Percentiles rank a stretch among this genome's conserved stretches.
phyloP scores from a whole-genome alignment of 2,797 vertebrate species.

The Chanos chanos region DNA sequence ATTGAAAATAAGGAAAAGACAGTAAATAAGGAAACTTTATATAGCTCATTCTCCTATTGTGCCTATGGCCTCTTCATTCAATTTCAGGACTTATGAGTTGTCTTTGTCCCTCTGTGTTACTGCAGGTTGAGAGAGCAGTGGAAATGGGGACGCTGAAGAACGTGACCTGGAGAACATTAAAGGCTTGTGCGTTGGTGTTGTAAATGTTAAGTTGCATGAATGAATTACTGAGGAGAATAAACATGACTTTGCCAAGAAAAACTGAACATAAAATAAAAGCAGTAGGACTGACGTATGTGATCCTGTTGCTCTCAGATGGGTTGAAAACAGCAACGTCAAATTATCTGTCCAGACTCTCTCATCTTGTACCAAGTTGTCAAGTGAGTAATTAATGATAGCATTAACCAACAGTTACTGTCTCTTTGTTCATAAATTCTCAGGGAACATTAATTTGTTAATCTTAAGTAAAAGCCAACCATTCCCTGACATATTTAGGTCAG shows the following conservation, averaged over 20 bases:
- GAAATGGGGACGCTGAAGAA: too few relatives aligned
- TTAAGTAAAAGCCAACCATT: not conserved
- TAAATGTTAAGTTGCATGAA: too few relatives aligned
- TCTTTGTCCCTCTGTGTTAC: too few relatives aligned
- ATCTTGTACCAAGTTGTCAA: slow-evolving; percentile 23
- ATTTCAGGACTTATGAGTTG: too few relatives aligned
- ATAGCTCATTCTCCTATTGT: too few relatives aligned
- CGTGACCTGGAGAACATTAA: not conserved
- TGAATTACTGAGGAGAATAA: not conserved
- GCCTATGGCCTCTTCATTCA: too few relatives aligned
- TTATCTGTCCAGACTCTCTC: slow-evolving; percentile 2
- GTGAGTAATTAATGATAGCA: slow-evolving; percentile 23
- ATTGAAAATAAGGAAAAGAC: too few relatives aligned
- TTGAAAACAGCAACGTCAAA: too few relatives aligned
- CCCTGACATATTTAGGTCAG: slow-evolving; percentile 50
- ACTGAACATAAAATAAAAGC: slow-evolving; percentile 7
- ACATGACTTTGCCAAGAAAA: not conserved
- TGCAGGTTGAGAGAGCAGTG: too few relatives aligned
- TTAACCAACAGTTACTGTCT: slow-evolving; percentile 10
- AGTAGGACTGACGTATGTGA: slow-evolving; percentile 17
- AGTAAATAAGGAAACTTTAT: too few relatives aligned
- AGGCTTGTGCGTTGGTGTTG: not conserved
- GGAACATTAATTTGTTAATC: slow-evolving; percentile 31
- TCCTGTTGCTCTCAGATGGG: slow-evolving; percentile 29
- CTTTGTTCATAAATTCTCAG: slow-evolving; percentile 25